These are phyloP conservation scores for Tiliacea citrago DNA, from an alignment of 2,888 invertebrate genomes.

Conservation along the genomic window DNA sequence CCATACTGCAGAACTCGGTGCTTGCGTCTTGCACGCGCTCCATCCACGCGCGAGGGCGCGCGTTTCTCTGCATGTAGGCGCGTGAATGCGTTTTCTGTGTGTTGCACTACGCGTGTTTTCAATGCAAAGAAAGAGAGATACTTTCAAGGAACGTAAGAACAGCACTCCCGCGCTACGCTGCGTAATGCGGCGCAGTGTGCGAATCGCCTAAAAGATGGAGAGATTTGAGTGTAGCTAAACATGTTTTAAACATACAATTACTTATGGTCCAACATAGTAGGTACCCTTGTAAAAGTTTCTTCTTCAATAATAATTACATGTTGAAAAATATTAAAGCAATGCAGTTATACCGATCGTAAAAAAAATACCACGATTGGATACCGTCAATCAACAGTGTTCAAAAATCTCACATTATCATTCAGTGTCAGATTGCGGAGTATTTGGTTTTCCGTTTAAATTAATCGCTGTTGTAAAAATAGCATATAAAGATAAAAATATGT, in stretches of 20 bases:
- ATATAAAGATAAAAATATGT: not conserved
- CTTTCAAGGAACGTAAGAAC: no score
- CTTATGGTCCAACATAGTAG: not conserved
- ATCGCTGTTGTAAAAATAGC: constrained; percentile 12
- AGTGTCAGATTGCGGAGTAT: constrained; percentile 23
- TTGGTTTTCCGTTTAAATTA: constrained; percentile 27
- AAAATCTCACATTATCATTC: constrained; percentile 24
- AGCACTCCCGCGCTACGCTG: no score
- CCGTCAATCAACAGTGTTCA: constrained; percentile 6
- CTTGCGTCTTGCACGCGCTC: no score
- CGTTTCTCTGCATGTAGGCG: no score
- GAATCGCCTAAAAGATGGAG: not conserved
- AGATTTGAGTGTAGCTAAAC: constrained; percentile 5
- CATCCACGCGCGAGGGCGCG: no score
- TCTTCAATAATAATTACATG: constrained; percentile 1
- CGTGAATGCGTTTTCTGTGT: no score
- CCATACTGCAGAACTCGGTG: no score
- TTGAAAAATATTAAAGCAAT: constrained; percentile 18
- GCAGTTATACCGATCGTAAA: not conserved
- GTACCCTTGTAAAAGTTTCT: not conserved
- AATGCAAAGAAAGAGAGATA: no score
- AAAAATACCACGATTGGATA: constrained; percentile 11
- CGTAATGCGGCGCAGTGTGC: no score
- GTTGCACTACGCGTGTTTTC: no score
- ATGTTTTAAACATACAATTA: constrained; percentile 16